Evolutionary conservation across 2,113 vertebrate genomes (phyloP), one percentile per base, ranked within the genome.

Genomic region (Clarias magur): DNA sequence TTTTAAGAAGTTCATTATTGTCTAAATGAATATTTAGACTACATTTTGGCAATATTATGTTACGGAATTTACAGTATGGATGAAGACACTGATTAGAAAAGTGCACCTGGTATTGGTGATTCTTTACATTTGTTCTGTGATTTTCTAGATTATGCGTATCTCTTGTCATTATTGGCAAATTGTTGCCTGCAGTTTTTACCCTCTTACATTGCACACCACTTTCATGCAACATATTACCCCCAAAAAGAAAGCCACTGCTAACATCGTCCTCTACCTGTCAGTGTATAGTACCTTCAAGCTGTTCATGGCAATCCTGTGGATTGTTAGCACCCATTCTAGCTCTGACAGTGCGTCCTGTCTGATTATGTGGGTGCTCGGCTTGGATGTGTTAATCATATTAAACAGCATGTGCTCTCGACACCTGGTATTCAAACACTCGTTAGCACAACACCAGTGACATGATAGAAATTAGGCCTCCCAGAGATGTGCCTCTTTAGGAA

Each of bases 321-420:
- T 88, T 82, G 65, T 21, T 53, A 62, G 42, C 85, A 82, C 82
- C 85, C 60, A 88, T 82, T 75, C 57, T 27, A 73, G 60, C 88
- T 87, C 89, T n/a, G 84, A 91, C 90, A 91, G 87, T 62, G 34
- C 89, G 86, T 90, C 86, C 72, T 90, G 86, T 90, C 79, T 85
- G 85, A 13, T n/a, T 84, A 82, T 80, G 88, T 88, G 81, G 16
- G 82, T 82, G 81, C 88, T 83, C 84, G 83, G 86, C 76, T 87
- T 60, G 83, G 65, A 63, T 83, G 79, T 86, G 70, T 87, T 67
- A 88, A 83, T 88, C 80, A 80, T 65, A 57, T 9, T 3, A 78
- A 76, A 62, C 60, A 80, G 73, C 80, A 85, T 78, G 62, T 38
- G 9, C 85, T 82, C 57, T 76, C 2, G 75, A 42, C 42, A 38